These are phyloP conservation scores for Barnardius zonarius DNA, from an alignment of 2,113 vertebrate species.

Conservation along the genomic window DNA sequence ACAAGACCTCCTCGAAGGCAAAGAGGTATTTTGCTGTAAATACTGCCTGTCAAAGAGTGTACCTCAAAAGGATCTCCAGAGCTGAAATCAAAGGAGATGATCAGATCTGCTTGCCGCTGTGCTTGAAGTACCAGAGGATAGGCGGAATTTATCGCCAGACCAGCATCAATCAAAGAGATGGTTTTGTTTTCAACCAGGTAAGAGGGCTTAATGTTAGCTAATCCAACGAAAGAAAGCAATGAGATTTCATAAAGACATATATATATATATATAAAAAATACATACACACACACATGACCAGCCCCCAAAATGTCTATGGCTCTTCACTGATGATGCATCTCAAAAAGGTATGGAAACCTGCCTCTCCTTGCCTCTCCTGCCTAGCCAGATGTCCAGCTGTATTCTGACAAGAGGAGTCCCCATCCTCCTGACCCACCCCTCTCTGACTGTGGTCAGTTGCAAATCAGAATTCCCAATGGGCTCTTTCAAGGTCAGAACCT, in stretches of 20 bases:
- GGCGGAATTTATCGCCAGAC: constrained; percentile 58
- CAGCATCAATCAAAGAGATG: constrained; percentile 57
- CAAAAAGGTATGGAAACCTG: not conserved
- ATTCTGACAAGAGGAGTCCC: not conserved
- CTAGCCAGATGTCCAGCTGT: not conserved
- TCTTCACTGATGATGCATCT: not conserved
- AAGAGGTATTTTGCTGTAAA: not conserved
- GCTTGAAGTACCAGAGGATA: constrained; percentile 54
- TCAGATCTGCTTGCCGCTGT: constrained; percentile 28
- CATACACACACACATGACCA: not conserved
- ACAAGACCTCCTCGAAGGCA: not conserved
- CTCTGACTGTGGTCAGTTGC: not conserved
- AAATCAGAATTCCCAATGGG: not conserved
- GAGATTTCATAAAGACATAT: not conserved
- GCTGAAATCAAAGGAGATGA: constrained; percentile 72
- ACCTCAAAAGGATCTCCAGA: constrained; percentile 66
- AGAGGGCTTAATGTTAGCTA: not conserved
- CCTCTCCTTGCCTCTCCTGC: not conserved
- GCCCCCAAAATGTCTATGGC: not conserved
- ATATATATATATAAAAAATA: not conserved
- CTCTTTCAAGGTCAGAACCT: not conserved
- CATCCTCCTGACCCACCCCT: not conserved
- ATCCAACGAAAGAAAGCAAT: not conserved
- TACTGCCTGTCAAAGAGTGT: not conserved
- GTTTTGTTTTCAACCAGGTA: not conserved